Evolutionary conservation across 2,113 vertebrate species (phyloP).

Genomic region (Cinclus cinclus): DNA sequence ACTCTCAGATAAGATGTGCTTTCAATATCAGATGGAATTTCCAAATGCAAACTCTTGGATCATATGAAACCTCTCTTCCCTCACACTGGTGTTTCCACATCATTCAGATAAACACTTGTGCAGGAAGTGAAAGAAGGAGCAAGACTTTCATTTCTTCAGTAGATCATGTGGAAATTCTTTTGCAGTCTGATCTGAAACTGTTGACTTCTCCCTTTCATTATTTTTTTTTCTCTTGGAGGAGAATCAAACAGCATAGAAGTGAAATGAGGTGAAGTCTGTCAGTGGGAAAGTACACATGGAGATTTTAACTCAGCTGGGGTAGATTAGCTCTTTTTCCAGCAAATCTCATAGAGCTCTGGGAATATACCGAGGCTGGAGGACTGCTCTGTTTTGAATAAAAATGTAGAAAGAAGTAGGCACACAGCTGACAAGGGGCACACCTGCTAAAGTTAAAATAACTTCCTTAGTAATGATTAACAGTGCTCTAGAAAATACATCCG

Average conservation of each 20-base stretch:
- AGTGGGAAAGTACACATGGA: background rate
- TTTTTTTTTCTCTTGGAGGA: background rate
- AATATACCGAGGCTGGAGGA: background rate
- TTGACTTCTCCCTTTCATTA: background rate
- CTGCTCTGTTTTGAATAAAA: background rate
- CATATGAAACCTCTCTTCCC: background rate
- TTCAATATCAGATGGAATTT: background rate
- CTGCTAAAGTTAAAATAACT: background rate
- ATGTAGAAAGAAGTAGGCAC: background rate
- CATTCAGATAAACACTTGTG: background rate
- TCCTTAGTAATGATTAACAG: background rate
- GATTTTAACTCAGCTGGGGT: background rate
- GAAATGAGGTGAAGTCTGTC: background rate
- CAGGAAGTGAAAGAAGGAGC: slow-evolving; percentile 11
- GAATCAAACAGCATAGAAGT: background rate
- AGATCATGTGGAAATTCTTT: background rate
- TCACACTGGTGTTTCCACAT: background rate
- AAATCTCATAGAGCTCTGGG: background rate
- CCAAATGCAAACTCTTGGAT: background rate
- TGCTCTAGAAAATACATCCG: background rate
- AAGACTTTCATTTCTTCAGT: slow-evolving; percentile 10
- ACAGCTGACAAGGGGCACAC: background rate
- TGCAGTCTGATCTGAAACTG: background rate
- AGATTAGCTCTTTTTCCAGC: background rate
- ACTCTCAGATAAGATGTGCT: background rate